Percentiles rank a stretch among this genome's conserved stretches.
Conservation (phyloP, 2,888 invertebrate genomes). For the Agrochola circellaris region DNA sequence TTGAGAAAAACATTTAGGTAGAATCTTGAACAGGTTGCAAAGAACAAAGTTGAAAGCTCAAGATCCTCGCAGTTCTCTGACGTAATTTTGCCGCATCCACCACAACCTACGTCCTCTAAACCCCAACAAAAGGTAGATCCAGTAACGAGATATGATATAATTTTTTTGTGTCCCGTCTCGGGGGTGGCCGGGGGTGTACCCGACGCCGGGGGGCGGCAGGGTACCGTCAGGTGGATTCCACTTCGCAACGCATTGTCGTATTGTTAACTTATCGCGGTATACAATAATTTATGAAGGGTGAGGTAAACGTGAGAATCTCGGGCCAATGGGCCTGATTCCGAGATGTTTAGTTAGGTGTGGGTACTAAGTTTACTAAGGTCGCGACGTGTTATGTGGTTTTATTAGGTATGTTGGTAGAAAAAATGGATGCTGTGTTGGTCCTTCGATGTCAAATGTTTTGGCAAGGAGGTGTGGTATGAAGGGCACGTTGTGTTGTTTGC, state of each 20-base stretch:
- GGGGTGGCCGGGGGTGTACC: slow-evolving; percentile 62
- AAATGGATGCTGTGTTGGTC: slow-evolving; percentile 3
- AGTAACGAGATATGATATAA: slow-evolving; percentile 87
- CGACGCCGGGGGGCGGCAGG: slow-evolving; percentile 50
- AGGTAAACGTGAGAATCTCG: slow-evolving; percentile 63
- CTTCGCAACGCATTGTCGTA: slow-evolving; percentile 73
- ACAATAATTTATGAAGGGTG: slow-evolving; percentile 67
- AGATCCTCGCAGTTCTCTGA: not conserved
- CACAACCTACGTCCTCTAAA: slow-evolving; percentile 43
- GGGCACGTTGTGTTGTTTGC: slow-evolving; percentile 9
- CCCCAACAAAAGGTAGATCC: slow-evolving; percentile 83
- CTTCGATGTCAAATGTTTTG: slow-evolving; percentile 30
- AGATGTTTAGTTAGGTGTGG: slow-evolving; percentile 63
- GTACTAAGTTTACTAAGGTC: slow-evolving; percentile 41
- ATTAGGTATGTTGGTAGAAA: slow-evolving; percentile 27
- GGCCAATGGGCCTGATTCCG: slow-evolving; percentile 20
- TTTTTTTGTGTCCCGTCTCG: slow-evolving; percentile 75
- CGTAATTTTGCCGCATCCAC: slow-evolving; percentile 73
- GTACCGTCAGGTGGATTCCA: slow-evolving; percentile 81
- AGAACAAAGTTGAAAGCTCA: not conserved
- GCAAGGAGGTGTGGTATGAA: not conserved
- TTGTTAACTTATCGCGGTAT: slow-evolving; percentile 68
- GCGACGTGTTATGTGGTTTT: slow-evolving; percentile 44
- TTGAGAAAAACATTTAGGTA: no score
- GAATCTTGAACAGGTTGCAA: no score